phyloP scores from a whole-genome alignment of 2,113 vertebrate species.

The Mobula birostris region DNA sequence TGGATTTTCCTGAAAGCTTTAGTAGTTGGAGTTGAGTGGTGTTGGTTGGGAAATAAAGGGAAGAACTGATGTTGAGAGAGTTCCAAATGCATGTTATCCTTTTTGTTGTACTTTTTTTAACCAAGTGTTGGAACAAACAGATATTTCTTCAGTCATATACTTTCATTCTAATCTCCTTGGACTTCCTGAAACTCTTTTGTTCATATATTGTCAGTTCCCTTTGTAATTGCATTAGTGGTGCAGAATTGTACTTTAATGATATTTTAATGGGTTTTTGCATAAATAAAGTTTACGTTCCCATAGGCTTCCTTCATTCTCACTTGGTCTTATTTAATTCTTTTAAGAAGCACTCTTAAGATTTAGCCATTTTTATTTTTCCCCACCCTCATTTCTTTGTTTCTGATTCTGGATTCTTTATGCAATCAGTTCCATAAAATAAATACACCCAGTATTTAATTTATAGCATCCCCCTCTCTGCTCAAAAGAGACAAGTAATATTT shows the following conservation, averaged over 20 bases:
- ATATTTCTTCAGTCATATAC: not conserved
- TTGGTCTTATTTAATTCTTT: not conserved
- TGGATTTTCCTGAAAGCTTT: not conserved
- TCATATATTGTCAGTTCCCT: not conserved
- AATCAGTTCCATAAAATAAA: not conserved
- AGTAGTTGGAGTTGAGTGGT: not conserved
- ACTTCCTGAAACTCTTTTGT: not conserved
- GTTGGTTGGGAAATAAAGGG: not conserved
- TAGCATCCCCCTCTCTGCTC: not conserved
- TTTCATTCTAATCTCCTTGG: not conserved
- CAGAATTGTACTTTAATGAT: not conserved
- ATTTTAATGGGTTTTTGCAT: not conserved
- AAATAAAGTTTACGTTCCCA: not conserved
- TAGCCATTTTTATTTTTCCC: not conserved
- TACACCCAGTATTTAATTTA: conserved; percentile 8
- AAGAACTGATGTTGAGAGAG: not conserved
- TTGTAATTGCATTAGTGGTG: not conserved
- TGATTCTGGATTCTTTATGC: conserved; percentile 19
- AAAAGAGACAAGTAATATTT: not conserved
- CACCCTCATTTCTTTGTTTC: not conserved
- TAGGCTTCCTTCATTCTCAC: not conserved
- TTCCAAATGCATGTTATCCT: not conserved
- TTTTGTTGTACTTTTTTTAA: not conserved
- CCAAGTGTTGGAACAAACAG: not conserved
- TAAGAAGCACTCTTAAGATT: not conserved